Conservation (phyloP, 2,113 vertebrate species). For the Tretioscincus oriximinensis region DNA sequence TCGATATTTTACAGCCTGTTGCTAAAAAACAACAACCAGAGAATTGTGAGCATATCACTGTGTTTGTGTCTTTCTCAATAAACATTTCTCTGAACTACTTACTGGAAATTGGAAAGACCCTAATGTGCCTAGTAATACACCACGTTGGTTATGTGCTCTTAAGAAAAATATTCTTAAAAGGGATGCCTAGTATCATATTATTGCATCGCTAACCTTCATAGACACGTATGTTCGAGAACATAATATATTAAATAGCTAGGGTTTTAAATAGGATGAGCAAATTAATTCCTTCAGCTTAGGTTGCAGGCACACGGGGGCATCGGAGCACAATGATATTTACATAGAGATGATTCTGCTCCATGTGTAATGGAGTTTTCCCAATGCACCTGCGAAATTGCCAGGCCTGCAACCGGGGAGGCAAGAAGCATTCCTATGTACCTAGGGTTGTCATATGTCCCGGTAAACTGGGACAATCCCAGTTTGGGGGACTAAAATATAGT, state of each 20-base stretch:
- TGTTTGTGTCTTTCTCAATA: background rate
- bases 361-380: too few relatives aligned
- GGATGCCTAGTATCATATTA: background rate
- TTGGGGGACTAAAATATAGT: too few relatives aligned
- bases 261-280: background rate
- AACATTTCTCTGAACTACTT: conserved; percentile 13
- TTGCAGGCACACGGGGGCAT: too few relatives aligned
- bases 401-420: too few relatives aligned
- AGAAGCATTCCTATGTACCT: too few relatives aligned
- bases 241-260: background rate
- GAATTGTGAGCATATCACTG: background rate
- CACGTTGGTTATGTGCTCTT: background rate
- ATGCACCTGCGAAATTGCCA: too few relatives aligned
- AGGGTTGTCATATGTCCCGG: too few relatives aligned
- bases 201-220: background rate
- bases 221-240: background rate
- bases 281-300: background rate
- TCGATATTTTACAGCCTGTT: conserved; percentile 11
- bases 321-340: too few relatives aligned
- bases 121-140: conserved; percentile 10
- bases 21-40: background rate
- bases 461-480: too few relatives aligned
- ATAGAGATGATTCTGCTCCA: too few relatives aligned
- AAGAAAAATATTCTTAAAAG: background rate
- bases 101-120: conserved; percentile 27